Evolutionary conservation across 2,888 invertebrate species (phyloP).

Genomic region (Dryocosmus kuriphilus): DNA sequence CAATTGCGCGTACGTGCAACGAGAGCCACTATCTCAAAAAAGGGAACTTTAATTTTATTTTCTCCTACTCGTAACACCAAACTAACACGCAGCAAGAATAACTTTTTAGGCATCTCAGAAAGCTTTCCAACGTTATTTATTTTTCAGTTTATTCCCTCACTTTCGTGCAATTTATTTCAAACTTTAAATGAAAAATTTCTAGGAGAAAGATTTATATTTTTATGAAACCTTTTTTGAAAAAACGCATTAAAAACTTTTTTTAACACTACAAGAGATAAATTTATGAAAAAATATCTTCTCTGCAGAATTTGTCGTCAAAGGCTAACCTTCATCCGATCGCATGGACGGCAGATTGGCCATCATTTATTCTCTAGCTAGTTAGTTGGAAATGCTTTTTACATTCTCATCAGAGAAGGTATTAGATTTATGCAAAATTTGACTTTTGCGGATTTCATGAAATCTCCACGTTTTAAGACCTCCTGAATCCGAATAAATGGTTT

Average conservation of each 20-base stretch:
- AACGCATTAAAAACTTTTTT: too few relatives aligned
- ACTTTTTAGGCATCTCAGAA: neutral
- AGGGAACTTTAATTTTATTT: constrained; percentile 26
- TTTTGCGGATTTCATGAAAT: too few relatives aligned
- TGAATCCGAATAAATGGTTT: too few relatives aligned
- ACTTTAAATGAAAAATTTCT: neutral
- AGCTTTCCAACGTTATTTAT: neutral
- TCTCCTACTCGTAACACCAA: constrained; percentile 15
- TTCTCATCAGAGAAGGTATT: too few relatives aligned
- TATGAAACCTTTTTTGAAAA: neutral
- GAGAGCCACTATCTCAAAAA: constrained; percentile 30
- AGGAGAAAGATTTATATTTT: neutral
- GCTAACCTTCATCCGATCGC: too few relatives aligned
- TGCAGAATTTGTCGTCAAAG: neutral
- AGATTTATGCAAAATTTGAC: too few relatives aligned
- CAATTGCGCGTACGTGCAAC: constrained; percentile 39
- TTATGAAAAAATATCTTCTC: neutral
- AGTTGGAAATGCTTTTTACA: too few relatives aligned
- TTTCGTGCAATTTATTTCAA: neutral
- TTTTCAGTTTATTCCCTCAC: neutral
- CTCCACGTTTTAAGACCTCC: too few relatives aligned
- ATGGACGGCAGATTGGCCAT: too few relatives aligned
- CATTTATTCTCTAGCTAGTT: too few relatives aligned
- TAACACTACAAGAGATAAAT: neutral
- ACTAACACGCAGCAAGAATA: neutral